Evolutionary conservation across 2,888 invertebrate genomes (phyloP).

Genomic region (Dasysyrphus tricinctus): DNA sequence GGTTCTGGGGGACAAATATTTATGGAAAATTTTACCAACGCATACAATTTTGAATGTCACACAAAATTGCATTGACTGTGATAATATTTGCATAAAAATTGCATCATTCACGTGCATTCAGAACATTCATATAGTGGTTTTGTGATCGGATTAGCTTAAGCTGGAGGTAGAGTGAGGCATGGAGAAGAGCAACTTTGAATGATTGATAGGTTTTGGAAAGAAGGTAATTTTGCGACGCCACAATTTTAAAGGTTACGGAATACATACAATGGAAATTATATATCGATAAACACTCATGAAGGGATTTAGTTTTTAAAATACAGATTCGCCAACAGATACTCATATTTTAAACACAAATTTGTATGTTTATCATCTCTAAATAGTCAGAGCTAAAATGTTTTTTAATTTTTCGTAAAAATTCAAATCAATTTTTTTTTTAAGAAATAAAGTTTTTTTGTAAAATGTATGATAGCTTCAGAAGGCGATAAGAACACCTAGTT

Average conservation of each 20-base stretch:
- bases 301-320: conserved; percentile 1
- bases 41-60: conserved; percentile 70
- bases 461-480: no score
- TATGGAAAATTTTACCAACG: conserved; percentile 37
- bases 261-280: neutral
- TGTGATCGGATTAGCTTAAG: conserved; percentile 17
- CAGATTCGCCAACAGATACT: neutral
- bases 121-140: conserved; percentile 54
- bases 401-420: no score
- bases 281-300: no score
- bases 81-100: conserved; percentile 70
- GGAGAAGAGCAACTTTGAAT: conserved; percentile 32
- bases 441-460: no score
- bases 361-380: no score
- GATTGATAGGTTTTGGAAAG: conserved; percentile 60
- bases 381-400: no score
- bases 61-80: conserved; percentile 41
- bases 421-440: no score
- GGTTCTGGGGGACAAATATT: conserved; percentile 5
- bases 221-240: conserved; percentile 47
- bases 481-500: no score
- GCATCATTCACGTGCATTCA: conserved; percentile 67
- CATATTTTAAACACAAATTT: no score
- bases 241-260: conserved; percentile 48
- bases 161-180: neutral